phyloP scores from a whole-genome alignment of 1,140 invertebrate genomes.

The Solen grandis region DNA sequence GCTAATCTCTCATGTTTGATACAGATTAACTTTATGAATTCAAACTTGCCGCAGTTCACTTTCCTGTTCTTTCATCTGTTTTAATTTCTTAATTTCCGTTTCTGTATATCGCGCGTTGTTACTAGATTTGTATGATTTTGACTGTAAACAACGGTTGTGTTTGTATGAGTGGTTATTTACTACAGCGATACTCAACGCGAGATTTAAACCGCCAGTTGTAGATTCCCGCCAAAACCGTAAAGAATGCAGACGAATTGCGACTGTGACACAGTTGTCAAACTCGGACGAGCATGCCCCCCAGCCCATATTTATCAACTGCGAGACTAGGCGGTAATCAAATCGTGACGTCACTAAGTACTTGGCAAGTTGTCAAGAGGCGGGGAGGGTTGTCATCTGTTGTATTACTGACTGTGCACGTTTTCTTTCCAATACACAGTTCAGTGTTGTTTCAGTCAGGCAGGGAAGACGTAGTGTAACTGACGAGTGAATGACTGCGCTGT shows the following conservation, averaged over 20 bases:
- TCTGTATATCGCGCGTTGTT: not conserved
- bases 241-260: conserved; percentile 10
- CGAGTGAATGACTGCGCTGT: not conserved
- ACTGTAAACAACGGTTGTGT: not conserved
- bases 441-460: not conserved
- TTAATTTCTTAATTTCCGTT: conserved; percentile 1
- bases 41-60: too few relatives aligned
- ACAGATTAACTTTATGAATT: too few relatives aligned
- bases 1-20: too few relatives aligned
- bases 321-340: conserved; percentile 39
- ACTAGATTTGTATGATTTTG: not conserved
- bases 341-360: conserved; percentile 55
- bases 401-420: not conserved
- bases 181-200: not conserved
- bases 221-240: conserved; percentile 17
- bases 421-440: not conserved
- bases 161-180: not conserved
- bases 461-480: not conserved
- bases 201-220: conserved; percentile 5
- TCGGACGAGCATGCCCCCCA: conserved; percentile 28
- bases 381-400: not conserved
- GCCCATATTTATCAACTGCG: conserved; percentile 53
- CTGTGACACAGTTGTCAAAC: conserved; percentile 48
- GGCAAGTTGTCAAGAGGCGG: conserved; percentile 50
- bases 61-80: too few relatives aligned